These are phyloP conservation scores for Lasius platythorax DNA, from an alignment of 2,888 invertebrate genomes.

Conservation along the genomic window DNA sequence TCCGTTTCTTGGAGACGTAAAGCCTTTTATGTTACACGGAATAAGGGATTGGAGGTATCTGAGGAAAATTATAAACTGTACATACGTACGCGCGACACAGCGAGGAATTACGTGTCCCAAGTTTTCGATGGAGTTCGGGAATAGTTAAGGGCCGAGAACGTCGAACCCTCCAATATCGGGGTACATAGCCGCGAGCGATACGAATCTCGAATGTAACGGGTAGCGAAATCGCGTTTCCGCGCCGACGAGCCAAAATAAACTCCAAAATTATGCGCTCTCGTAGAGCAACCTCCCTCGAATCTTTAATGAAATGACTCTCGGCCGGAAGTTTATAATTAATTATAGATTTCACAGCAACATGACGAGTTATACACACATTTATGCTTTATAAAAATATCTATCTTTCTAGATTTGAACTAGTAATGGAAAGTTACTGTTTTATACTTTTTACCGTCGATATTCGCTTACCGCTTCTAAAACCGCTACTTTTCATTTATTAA, in stretches of 20 bases:
- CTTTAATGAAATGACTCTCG: constrained; percentile 25
- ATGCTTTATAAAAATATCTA: neutral
- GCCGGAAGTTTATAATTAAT: constrained; percentile 3
- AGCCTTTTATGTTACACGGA: neutral
- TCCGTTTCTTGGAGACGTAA: neutral
- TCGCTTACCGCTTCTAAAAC: neutral
- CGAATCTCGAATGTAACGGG: constrained; percentile 52
- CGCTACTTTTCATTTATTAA: neutral
- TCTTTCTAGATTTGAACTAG: neutral
- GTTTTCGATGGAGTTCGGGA: constrained; percentile 47
- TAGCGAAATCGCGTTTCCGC: constrained; percentile 49
- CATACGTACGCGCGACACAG: constrained; percentile 37
- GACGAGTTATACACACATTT: neutral
- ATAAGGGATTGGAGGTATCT: constrained; percentile 1
- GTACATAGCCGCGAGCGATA: constrained; percentile 50
- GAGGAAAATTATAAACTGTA: constrained; percentile 31
- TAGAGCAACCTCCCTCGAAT: constrained; percentile 7
- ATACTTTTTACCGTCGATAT: neutral
- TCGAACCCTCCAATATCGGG: constrained; percentile 53
- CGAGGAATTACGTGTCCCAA: constrained; percentile 44
- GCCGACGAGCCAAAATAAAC: constrained; percentile 48
- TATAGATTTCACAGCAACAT: constrained; percentile 19
- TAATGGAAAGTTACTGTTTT: neutral
- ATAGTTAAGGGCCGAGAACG: constrained; percentile 49
- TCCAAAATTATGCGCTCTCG: constrained; percentile 47